phyloP scores from a whole-genome alignment of 30 jellyfish, hydroid and myxozoan species.

The Cassiopea xamachana region DNA sequence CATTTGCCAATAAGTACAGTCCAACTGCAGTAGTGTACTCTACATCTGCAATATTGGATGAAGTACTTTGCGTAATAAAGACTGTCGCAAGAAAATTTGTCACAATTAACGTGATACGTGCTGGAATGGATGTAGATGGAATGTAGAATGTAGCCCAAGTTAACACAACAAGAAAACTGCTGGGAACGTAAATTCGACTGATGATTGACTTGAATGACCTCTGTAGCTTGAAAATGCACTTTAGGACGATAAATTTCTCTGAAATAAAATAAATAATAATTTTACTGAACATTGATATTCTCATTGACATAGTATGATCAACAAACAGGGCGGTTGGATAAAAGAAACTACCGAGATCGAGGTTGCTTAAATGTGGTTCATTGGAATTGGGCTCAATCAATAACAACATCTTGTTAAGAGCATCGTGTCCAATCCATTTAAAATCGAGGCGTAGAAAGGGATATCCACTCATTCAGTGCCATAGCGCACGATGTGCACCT shows the following conservation, averaged over 20 bases:
- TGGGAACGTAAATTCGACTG: slow-evolving; percentile 52
- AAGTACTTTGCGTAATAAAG: slow-evolving; percentile 52
- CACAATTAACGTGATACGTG: slow-evolving; percentile 70
- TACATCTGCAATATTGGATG: slow-evolving; percentile 49
- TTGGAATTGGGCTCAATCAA: no score
- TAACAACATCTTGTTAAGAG: no score
- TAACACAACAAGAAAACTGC: slow-evolving; percentile 56
- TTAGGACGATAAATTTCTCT: slow-evolving; percentile 49
- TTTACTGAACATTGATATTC: background rate
- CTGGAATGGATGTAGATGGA: slow-evolving; percentile 65
- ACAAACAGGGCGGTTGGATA: no score
- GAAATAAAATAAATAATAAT: background rate
- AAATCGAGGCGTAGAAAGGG: no score
- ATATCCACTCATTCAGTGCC: no score
- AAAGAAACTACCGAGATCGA: no score
- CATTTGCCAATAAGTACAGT: slow-evolving; percentile 18
- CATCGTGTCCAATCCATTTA: no score
- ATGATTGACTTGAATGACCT: slow-evolving; percentile 41
- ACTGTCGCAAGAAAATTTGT: slow-evolving; percentile 70
- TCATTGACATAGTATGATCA: no score
- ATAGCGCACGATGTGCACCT: no score
- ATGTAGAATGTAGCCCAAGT: slow-evolving; percentile 64
- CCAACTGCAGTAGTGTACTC: slow-evolving; percentile 67
- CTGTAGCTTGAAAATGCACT: slow-evolving; percentile 38
- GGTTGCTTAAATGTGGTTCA: no score